Base-by-base conservation (phyloP, 2,797 vertebrate species). In the Tauraco hartlaubi region DNA sequence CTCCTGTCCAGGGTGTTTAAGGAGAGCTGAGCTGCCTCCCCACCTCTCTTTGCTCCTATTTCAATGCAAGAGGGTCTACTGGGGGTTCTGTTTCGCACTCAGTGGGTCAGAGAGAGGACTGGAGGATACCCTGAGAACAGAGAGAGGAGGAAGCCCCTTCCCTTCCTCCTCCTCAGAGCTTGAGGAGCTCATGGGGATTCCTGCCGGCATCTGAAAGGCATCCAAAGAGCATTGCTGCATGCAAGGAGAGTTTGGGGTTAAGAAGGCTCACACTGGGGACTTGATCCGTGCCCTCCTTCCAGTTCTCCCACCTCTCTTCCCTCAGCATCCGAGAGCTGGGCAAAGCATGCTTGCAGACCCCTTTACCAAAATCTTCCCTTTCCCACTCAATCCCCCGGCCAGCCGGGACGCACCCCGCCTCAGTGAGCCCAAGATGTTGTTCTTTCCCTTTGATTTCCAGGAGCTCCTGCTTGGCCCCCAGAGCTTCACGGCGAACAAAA, bases 391-490 rank as follows among this genome's bases (percentile, higher is more conserved):
- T 5, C 7, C 9, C 17, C 28, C 4, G 1, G 11, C 21, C 58
- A 73, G 74, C 63, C 16, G 0, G 78, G 91, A 67, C 5, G 11
- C 55, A 33, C 83, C 59, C 91, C 0, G 1, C 61, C 85, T 85
- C 9, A 0, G 37, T 85, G 48, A 66, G 54, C 68, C 72, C 28
- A 41, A 95, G 92, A 91, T 84, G 82, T 92, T 94, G 82, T 85
- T 91, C 87, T 96, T 96, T 85, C 59, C 74, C 87, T 94, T 96
- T 94, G 83, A 88, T 92, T 96, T 92, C 56, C 87, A 93, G 48
- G 55, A 94, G 83, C 86, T 94, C 72, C 75, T 1, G 15, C 33
- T 96, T 5, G 56, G 93, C 88, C 87, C 85, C 83, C 74, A 39
- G 93, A 96, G 92, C 88, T 88, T 76, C 62, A 9, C n/a, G 0